Evolutionary conservation across 2,113 vertebrate species (phyloP), one percentile per base, ranked within the genome.

Genomic region (Falcunculus frontatus): DNA sequence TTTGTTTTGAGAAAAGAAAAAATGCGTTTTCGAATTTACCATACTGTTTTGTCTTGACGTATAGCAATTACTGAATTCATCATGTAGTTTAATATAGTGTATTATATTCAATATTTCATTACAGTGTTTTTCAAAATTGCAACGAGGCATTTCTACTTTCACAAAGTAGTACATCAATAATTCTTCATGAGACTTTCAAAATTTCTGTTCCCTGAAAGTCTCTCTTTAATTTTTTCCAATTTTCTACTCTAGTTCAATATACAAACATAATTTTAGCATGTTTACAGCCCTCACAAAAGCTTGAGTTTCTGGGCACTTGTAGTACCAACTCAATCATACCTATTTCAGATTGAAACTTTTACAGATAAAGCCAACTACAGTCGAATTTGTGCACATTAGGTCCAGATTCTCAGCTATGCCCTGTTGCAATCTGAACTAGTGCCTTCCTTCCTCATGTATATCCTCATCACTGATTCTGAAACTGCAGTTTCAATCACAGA

Each of bases 1-100:
- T 69, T 94, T 89, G 32, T 94, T 96, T 63, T 62, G 63, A 89
- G 16, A 52, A 94, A 84, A 69, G 39, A 80, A 83, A 94, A 78
- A 70, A 50, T 7, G 6, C 1, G 1, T 50, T 84, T 94, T 84
- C 3, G 4, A 79, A 23, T 89, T 84, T 84, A 25, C 50, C 15
- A 32, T 83, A 57, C 25, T 44, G 42, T 86, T 96, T 82, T 87
- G 29, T 87, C 89, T 90, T 80, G 67, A 93, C 4, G 11, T 93
- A 79, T 8, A 79, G 30, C 62, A 91, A 88, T 63, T 85, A 80
- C 59, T 42, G 82, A 67, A 85, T 87, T 87, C 13, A 85, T 91
- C 9, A 20, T 69, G 46, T 7, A n/a, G 42, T 63, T 56, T 90
- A 93, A 88, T 59, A 62, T 49, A 50, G 7, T 16, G 12, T 59